phyloP scores from a whole-genome alignment of 2,888 invertebrate genomes.

The Ichneumoninae sp. region DNA sequence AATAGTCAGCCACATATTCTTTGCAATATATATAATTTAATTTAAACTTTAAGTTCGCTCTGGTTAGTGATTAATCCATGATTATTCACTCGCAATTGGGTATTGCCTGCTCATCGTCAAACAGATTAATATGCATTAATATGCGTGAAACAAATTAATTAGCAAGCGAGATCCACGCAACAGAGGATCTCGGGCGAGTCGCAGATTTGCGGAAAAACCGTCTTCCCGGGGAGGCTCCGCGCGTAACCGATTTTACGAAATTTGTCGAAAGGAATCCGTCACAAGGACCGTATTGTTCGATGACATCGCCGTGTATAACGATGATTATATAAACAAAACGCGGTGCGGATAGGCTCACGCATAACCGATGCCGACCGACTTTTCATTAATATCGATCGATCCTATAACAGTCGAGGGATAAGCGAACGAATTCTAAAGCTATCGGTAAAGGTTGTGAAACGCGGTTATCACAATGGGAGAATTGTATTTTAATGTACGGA shows the following conservation, averaged over 20 bases:
- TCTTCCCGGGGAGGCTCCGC: not conserved
- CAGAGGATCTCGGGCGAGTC: too few species aligned
- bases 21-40: too few species aligned
- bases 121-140: too few species aligned
- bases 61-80: too few species aligned
- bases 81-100: too few species aligned
- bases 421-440: conserved; percentile 11
- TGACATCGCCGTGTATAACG: not conserved
- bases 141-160: too few species aligned
- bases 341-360: not conserved
- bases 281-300: not conserved
- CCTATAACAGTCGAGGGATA: not conserved
- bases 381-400: conserved; percentile 18
- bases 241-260: not conserved
- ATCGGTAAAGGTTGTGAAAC: conserved; percentile 6
- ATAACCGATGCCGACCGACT: conserved; percentile 53
- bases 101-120: too few species aligned
- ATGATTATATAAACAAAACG: not conserved
- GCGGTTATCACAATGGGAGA: not conserved
- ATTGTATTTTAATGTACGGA: not conserved
- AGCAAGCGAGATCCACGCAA: too few species aligned
- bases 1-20: too few species aligned
- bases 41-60: too few species aligned
- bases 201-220: too few species aligned
- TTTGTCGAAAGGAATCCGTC: not conserved